A percentile compares a stretch with the other conserved stretches of the same genome.
Conservation (phyloP, 2,888 invertebrate genomes). For the Brachypterus glaber region DNA sequence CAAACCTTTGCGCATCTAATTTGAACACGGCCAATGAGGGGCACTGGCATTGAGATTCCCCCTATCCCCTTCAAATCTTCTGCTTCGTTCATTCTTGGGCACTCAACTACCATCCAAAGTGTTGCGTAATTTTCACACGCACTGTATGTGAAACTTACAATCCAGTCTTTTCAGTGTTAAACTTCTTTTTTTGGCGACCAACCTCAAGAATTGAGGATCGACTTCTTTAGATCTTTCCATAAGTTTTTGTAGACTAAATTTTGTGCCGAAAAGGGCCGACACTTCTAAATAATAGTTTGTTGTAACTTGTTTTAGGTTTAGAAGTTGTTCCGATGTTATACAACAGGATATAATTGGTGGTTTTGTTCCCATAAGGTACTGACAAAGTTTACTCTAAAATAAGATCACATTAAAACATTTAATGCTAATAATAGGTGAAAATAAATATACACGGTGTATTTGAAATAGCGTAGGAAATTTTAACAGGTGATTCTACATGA, state of each 20-base stretch:
- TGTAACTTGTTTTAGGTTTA: slow-evolving; percentile 28
- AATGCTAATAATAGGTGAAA: too few species aligned
- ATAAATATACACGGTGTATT: too few species aligned
- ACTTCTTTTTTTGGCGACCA: slow-evolving; percentile 34
- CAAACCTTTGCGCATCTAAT: too few species aligned
- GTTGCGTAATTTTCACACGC: too few species aligned
- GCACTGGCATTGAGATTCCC: too few species aligned
- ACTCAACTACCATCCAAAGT: too few species aligned
- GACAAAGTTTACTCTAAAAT: slow-evolving; percentile 34
- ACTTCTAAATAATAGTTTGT: slow-evolving; percentile 35
- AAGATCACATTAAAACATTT: slow-evolving; percentile 4
- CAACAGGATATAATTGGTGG: slow-evolving; percentile 35
- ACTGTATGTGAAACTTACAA: slow-evolving; percentile 29
- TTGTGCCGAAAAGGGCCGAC: slow-evolving; percentile 31
- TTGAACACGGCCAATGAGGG: too few species aligned
- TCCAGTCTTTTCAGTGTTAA: slow-evolving; percentile 34
- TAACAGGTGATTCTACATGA: too few species aligned
- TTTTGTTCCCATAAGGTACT: slow-evolving; percentile 33
- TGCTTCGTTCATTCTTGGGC: too few species aligned
- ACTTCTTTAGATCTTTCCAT: slow-evolving; percentile 25
- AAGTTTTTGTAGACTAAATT: slow-evolving; percentile 28
- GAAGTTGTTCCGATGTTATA: slow-evolving; percentile 32
- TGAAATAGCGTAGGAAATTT: too few species aligned
- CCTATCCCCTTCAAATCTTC: too few species aligned
- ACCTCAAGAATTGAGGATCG: slow-evolving; percentile 27